phyloP scores from a whole-genome alignment of 2,888 invertebrate genomes.

The Agonopterix subpropinquella region DNA sequence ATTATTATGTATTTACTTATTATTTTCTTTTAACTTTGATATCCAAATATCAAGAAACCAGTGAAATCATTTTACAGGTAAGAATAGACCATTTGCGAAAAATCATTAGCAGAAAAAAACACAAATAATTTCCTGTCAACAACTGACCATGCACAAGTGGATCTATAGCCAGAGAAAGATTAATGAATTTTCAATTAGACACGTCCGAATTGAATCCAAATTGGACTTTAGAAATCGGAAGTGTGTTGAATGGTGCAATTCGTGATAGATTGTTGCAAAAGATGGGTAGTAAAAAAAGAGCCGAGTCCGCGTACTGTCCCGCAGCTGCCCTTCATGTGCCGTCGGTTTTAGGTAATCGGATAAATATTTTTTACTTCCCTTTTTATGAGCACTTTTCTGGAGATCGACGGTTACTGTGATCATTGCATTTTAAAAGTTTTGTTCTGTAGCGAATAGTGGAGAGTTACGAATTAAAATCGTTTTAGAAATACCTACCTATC shows the following conservation, averaged over 20 bases:
- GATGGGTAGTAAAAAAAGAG: slow-evolving; percentile 39
- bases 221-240: slow-evolving; percentile 68
- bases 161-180: slow-evolving; percentile 42
- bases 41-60: too few species aligned
- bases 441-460: too few species aligned
- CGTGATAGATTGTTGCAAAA: slow-evolving; percentile 58
- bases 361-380: slow-evolving; percentile 52
- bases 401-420: slow-evolving; percentile 6
- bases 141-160: slow-evolving; percentile 72
- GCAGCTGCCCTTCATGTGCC: slow-evolving; percentile 50
- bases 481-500: too few species aligned
- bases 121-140: slow-evolving; percentile 72
- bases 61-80: background rate
- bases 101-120: slow-evolving; percentile 32
- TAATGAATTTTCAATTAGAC: slow-evolving; percentile 71
- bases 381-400: slow-evolving; percentile 17
- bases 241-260: slow-evolving; percentile 62
- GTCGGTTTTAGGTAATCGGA: slow-evolving; percentile 57
- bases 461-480: too few species aligned
- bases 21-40: too few species aligned
- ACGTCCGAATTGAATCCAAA: slow-evolving; percentile 67
- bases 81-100: background rate
- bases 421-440: slow-evolving; percentile 12
- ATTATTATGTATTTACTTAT: too few species aligned
- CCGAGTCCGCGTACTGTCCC: slow-evolving; percentile 54